phyloP scores from a whole-genome alignment of 2,888 invertebrate species.

The Sialis lutaria region DNA sequence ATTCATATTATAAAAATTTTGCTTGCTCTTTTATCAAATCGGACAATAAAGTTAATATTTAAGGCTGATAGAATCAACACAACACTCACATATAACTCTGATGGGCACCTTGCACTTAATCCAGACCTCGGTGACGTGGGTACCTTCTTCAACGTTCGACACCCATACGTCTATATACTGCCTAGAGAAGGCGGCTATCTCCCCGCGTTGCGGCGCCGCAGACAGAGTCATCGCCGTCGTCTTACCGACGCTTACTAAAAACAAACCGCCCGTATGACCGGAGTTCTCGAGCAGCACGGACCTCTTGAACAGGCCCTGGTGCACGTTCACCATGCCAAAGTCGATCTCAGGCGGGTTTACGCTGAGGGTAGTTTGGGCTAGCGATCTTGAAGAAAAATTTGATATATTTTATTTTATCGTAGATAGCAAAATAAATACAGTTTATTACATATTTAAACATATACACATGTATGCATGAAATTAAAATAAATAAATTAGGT shows the following conservation, averaged over 20 bases:
- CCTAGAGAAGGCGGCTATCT: background rate
- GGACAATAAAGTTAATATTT: too few relatives aligned
- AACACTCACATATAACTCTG: background rate
- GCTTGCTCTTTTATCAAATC: too few relatives aligned
- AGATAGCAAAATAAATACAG: background rate
- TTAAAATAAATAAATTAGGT: too few relatives aligned
- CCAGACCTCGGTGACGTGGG: background rate
- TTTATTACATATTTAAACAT: background rate
- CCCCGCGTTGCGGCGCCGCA: background rate
- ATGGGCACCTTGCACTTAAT: background rate
- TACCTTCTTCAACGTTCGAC: background rate
- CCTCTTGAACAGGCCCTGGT: slow-evolving; percentile 20
- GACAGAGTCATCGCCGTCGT: slow-evolving; percentile 11
- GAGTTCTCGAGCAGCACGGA: slow-evolving; percentile 21
- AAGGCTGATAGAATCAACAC: too few relatives aligned
- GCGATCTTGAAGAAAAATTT: slow-evolving; percentile 10
- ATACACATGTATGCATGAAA: too few relatives aligned
- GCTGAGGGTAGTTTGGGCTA: slow-evolving; percentile 15
- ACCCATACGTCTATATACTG: background rate
- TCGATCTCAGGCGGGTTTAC: slow-evolving; percentile 20
- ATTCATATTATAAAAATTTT: too few relatives aligned
- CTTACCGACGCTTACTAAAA: slow-evolving; percentile 14
- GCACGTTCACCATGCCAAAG: slow-evolving; percentile 27
- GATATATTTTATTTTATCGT: background rate
- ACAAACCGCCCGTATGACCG: slow-evolving; percentile 23